These are phyloP conservation scores for Zaprionus lineosus DNA, from an alignment of 2,888 invertebrate species.

Conservation along the genomic window DNA sequence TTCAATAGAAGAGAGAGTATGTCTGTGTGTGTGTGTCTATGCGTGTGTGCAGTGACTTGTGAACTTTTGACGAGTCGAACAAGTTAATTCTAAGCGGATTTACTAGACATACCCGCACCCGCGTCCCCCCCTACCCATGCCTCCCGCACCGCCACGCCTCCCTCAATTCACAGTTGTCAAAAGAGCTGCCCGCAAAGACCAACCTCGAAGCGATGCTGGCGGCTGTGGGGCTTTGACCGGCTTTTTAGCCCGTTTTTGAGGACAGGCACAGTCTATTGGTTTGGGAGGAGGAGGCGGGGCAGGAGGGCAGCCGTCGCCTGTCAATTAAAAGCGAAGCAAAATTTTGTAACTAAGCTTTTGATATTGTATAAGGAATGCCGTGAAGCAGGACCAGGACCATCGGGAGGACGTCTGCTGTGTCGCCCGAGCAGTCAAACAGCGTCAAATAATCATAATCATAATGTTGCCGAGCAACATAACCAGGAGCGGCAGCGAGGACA, in stretches of 20 bases:
- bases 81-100: constrained; percentile 72
- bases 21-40: constrained; percentile 19
- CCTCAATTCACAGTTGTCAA: too few species aligned
- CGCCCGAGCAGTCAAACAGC: constrained; percentile 39
- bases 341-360: constrained; percentile 22
- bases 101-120: constrained; percentile 21
- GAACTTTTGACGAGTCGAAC: constrained; percentile 58
- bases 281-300: too few species aligned
- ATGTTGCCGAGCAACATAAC: constrained; percentile 25
- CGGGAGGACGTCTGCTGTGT: constrained; percentile 8
- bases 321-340: constrained; percentile 36
- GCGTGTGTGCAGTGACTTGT: constrained; percentile 59
- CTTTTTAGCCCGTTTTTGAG: background rate
- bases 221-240: background rate
- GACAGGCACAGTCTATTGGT: background rate
- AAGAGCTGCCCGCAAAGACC: constrained; percentile 15
- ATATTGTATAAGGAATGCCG: constrained; percentile 3
- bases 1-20: background rate
- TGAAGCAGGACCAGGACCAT: too few species aligned
- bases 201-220: constrained; percentile 1
- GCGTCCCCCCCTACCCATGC: background rate
- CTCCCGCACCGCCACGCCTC: too few species aligned
- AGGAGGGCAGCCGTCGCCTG: too few species aligned
- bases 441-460: constrained; percentile 61
- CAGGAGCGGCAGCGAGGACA: constrained; percentile 7